These are phyloP conservation scores for Hoplostethus mediterraneus DNA, from an alignment of 2,797 vertebrate species.

Conservation along the genomic window DNA sequence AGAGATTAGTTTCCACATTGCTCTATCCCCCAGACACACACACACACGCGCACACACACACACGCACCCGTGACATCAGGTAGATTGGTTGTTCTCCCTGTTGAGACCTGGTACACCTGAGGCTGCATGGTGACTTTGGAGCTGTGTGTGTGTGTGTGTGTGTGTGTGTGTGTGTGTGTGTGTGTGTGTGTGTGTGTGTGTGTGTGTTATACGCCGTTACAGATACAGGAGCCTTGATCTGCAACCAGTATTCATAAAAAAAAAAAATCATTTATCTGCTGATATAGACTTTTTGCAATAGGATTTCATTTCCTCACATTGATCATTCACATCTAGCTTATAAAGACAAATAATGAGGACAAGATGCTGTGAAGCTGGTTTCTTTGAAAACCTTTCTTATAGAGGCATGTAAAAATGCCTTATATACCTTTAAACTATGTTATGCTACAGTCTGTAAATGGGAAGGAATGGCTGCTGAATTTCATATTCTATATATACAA, in stretches of 20 bases:
- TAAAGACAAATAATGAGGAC: slow-evolving; percentile 18
- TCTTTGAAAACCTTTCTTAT: slow-evolving; percentile 38
- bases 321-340: neutral
- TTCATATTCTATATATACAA: no score
- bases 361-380: slow-evolving; percentile 1
- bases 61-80: slow-evolving; percentile 47
- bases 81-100: slow-evolving; percentile 64
- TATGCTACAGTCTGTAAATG: neutral
- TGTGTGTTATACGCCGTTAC: slow-evolving; percentile 3
- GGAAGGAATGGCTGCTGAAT: no score
- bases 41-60: slow-evolving; percentile 11
- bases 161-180: slow-evolving; percentile 6
- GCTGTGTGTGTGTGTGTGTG: slow-evolving; percentile 17
- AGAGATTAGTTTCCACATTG: slow-evolving; percentile 65
- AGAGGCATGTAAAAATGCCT: slow-evolving; percentile 42
- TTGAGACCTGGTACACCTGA: slow-evolving; percentile 58
- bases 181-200: neutral
- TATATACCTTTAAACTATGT: slow-evolving; percentile 53
- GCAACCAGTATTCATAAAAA: slow-evolving; percentile 14
- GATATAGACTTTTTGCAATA: neutral
- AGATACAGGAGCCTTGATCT: slow-evolving; percentile 9
- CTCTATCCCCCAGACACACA: slow-evolving; percentile 42
- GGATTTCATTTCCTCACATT: slow-evolving; percentile 8
- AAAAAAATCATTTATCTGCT: slow-evolving; percentile 12
- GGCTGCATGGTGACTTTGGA: slow-evolving; percentile 58